Base-by-base conservation (phyloP, 2,888 invertebrate genomes). In the Phortica okadai region DNA sequence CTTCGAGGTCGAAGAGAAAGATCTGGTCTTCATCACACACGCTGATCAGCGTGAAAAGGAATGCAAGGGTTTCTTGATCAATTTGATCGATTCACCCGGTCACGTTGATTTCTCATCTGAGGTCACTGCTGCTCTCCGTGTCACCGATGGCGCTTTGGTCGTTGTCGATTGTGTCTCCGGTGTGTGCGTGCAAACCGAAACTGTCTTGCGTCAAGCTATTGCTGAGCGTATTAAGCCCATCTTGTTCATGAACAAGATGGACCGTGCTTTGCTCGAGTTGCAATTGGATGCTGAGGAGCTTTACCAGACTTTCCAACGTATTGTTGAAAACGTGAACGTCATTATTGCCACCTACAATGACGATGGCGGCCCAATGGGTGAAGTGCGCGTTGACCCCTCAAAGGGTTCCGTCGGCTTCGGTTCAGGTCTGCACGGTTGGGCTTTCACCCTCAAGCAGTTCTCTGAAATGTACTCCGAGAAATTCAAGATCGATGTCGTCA, bases 221-320 rank as follows among this genome's bases (percentile, higher is more conserved):
- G 98, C 98, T 81, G 99, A 99, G 93, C 96, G 99, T 91, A 99
- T 99, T 90, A 99, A 99, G 95, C 99, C 99, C 76, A 97, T 99
- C 85, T 94, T 99, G 89, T 99, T 99, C 96, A 99, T 99, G 99
- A 99, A 99, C 96, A 99, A 99, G 93, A 99, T 99, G 99, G 99
- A 99, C 94, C 96, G 99, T 87, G 99, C 99, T 84, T 94, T 99
- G 78, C 93, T 99, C 58, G 99, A 99, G 92, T 93, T 99, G 90
- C 99, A 99, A 91, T 93, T 99, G 88, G 99, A 97, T 80, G 95
- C 96, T 82, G 99, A 99, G 92, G 98, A 98, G 91, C 94, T 99
- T 76, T 99, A 97, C 93, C 99, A 99, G 93, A 98, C 97, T 89
- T 99, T 99, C 95, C 98, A 98, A 93, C 97, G 99, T 93, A 99